Conservation (phyloP, 2,113 vertebrate genomes). For the Odontophorus gujanensis region DNA sequence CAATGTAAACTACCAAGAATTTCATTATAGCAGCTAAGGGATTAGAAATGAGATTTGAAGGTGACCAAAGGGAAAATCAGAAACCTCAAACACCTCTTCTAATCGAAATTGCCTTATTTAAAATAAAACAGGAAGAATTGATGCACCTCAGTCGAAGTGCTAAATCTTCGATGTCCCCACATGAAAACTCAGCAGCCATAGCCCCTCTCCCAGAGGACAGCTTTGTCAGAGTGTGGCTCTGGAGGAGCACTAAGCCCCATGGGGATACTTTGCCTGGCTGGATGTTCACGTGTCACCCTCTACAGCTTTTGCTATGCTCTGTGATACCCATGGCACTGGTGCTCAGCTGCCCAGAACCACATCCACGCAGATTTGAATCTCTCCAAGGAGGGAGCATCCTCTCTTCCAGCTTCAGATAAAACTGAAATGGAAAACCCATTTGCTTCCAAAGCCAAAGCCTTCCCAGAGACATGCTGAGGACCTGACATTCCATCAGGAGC, state of each 20-base stretch:
- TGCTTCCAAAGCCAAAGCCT: neutral
- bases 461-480: neutral
- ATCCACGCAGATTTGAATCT: neutral
- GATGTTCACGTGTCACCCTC: too few species aligned
- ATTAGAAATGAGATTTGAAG: constrained; percentile 58
- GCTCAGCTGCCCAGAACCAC: neutral
- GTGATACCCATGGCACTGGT: too few species aligned
- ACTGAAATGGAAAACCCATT: neutral
- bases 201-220: neutral
- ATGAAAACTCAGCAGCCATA: neutral
- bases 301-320: too few species aligned
- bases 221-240: neutral
- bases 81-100: constrained; percentile 24
- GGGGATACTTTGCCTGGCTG: too few species aligned
- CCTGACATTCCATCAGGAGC: neutral
- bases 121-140: neutral
- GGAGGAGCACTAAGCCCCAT: too few species aligned
- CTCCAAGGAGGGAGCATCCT: neutral
- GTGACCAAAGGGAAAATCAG: constrained; percentile 37
- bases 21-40: constrained; percentile 52
- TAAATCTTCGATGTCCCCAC: neutral
- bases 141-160: neutral
- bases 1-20: constrained; percentile 61
- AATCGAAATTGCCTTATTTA: constrained; percentile 24
- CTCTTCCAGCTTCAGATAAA: neutral